Base-by-base conservation (phyloP, 2,113 vertebrate species). In the Centropus unirufus region DNA sequence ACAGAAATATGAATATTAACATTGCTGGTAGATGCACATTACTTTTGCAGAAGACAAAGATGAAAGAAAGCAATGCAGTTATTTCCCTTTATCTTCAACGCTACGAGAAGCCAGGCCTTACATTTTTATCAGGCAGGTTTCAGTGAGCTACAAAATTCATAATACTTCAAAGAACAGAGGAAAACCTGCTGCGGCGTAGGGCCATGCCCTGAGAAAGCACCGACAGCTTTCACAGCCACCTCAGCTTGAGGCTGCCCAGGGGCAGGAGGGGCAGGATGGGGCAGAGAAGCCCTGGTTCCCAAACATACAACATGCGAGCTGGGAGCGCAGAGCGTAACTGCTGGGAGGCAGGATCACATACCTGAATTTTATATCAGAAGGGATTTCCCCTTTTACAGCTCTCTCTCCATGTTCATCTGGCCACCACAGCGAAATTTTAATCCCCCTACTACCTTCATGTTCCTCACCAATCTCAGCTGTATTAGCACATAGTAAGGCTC, bases 291-390 rank as follows among this genome's bases (percentile, higher is more conserved):
- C 30, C 34, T 5, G 3, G 16, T 2, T 55, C 47, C 47, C 13
- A 1, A 36, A 17, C 0, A 6, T 0, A 7, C 26, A 6, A 3
- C 1, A 6, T 8, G 44, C 23, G 51, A 42, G n/a, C 36, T 46
- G 16, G 13, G 14, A 23, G 21, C 11, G 61, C 49, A 51, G 8
- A 12, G 26, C 19, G 51, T 1, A 39, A 2, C 39, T 66, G 36
- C 1, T 16, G 36, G 55, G 29, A n/a, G 54, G 66, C 14, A 29
- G n/a, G 23, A 7, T n/a, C 40, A 7, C n/a, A 17, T 3, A 3
- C 12, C 39, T 9, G 32, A 12, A 30, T 58, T 20, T 24, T 13
- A 7, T 27, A 13, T 26, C 7, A 9, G 47, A 62, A 62, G 1
- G 10, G 39, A 22, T 14, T 5, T 30, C n/a, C 18, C 3, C 36